Evolutionary conservation across 2,888 invertebrate genomes (phyloP).

Genomic region (Thymelicus lineola): DNA sequence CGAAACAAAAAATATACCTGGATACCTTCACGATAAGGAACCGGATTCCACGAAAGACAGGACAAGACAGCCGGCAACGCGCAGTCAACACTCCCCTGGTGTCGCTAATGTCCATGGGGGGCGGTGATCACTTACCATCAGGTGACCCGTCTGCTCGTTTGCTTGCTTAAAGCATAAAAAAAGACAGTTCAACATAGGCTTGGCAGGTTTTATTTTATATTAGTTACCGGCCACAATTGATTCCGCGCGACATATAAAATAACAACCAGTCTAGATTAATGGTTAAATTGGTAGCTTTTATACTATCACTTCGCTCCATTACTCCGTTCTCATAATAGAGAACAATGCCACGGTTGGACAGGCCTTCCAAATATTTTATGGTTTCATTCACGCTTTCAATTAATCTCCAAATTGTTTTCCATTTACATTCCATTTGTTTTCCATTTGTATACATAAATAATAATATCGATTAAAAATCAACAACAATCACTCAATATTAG

Average conservation of each 20-base stretch:
- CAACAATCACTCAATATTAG: neutral
- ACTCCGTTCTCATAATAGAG: constrained; percentile 12
- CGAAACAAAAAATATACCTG: too few species aligned
- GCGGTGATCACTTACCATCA: too few species aligned
- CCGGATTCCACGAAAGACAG: too few species aligned
- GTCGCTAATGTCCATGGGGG: too few species aligned
- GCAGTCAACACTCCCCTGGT: too few species aligned
- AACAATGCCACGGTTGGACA: constrained; percentile 8
- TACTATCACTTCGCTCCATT: constrained; percentile 16
- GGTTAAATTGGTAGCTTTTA: constrained; percentile 24
- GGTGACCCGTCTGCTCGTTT: too few species aligned
- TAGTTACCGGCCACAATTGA: neutral
- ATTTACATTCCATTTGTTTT: neutral
- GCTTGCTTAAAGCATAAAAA: too few species aligned
- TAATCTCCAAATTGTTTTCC: constrained; percentile 4
- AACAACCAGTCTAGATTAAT: constrained; percentile 6
- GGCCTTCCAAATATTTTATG: constrained; percentile 9
- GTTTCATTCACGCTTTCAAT: constrained; percentile 12
- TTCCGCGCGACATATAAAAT: constrained; percentile 1
- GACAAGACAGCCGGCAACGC: too few species aligned
- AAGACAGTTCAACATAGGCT: too few species aligned
- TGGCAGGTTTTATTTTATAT: neutral
- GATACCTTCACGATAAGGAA: too few species aligned
- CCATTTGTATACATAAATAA: neutral
- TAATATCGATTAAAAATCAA: too few species aligned